Base-by-base conservation (phyloP, 64 coral and sea anemone species). In the Anthopleura sola region DNA sequence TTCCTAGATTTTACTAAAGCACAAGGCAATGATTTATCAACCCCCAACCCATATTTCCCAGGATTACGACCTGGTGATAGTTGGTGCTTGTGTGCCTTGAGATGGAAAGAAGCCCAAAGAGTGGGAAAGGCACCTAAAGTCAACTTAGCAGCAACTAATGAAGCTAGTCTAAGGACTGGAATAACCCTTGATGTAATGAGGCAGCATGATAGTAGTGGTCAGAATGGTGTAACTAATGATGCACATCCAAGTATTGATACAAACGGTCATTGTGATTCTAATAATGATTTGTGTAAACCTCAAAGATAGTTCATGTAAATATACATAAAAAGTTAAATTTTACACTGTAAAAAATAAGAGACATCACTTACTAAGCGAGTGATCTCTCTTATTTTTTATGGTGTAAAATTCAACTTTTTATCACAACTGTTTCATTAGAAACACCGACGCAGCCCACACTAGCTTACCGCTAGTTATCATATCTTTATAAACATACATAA, bases 241-340 rank as follows among this genome's bases (percentile, higher is more conserved):
- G 58, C 21, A n/a, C 58, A 4, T n/a, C 23, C 58, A n/a, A 62
- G 40, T 44, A 44, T 44, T 44, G 4, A 20, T 21, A 20, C 55
- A 17, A 56, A 23, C 20, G 16, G 6, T 23, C 21, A 62, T n/a
- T 9, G 58, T 62, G 58, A 26, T n/a, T 62, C 58, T 6, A n/a
- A 23, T n/a, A 62, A 62, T 62, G 58, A 62, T 62, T 62, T 62
- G 58, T 62, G 58, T 62, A 15, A 62, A 62, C 58, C 58, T 62
- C 58, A 62, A 62, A 62, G 40, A 44, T 44, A 44, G 40, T 44
- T 44, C 4, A 44, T n/a, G n/a, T n/a, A n/a, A n/a, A n/a, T n/a
- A n/a, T n/a, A n/a, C n/a, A n/a, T n/a, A n/a, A n/a, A n/a, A n/a
- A n/a, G n/a, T n/a, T n/a, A n/a, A n/a, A n/a, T n/a, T n/a, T n/a